Base-by-base conservation (phyloP, 2,888 invertebrate species). In the Yponomeuta sedellus region DNA sequence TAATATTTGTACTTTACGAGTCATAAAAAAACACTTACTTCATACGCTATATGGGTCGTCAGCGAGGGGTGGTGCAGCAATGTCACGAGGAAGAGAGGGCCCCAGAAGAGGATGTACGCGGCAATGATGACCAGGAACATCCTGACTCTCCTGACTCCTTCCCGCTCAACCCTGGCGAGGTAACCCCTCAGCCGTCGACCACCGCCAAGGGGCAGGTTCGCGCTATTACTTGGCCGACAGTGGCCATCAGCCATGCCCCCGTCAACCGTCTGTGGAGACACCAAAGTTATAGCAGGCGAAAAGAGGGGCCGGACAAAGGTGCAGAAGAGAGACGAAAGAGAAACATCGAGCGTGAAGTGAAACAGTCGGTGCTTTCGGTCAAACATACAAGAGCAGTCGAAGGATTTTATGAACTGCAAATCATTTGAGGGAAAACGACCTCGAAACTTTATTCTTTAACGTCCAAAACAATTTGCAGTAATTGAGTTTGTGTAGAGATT, bases 81-180 rank as follows among this genome's bases (percentile, higher is more conserved):
- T 2, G 97, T 97, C 73, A 97, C 95, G 72, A 97, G 93, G 87
- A 97, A 97, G 70, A 97, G 90, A 16, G 97, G 97, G 70, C 97
- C 97, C 97, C 97, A 97, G 88, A 97, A 97, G 66, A 97, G 91
- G 61, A 97, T 93, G 83, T 97, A 97, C 39, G 96, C 96, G 0
- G 95, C 94, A 0, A 96, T 96, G 78, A 96, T 95, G 74, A 96
- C 95, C 69, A 96, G 93, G 85, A 97, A 96, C 95, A 96, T 96
- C 83, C 96, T 94, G 66, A 97, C 96, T 67, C 96, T 92, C 73
- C 96, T 94, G 64, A 96, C 95, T 0, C 96, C 96, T 77, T 96
- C 96, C 39, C 94, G 88, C 79, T 96, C 96, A 85, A 96, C 95
- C 71, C 96, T 91, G 68, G 94, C 93, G 70, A 96, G 88, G 84